A percentile compares a stretch with the other conserved stretches of the same genome.
Conservation (phyloP, 2,888 invertebrate genomes). For the Ephialtes manifestator region DNA sequence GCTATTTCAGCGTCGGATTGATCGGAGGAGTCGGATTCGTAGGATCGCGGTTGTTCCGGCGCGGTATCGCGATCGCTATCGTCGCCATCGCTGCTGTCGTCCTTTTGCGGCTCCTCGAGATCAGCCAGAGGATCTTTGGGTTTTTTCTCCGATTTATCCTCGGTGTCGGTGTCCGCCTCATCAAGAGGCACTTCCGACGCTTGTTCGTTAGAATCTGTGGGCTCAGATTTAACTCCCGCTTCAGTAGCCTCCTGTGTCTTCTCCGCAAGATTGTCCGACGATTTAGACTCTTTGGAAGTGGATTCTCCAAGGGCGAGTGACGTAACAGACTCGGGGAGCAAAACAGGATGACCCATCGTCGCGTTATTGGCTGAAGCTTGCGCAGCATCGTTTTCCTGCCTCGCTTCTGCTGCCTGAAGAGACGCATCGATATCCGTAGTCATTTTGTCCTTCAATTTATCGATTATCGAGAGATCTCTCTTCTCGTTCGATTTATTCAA, state of each 20-base stretch:
- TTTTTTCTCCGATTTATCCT: constrained; percentile 73
- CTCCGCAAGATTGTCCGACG: not conserved
- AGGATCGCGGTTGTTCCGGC: constrained; percentile 56
- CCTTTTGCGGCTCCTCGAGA: constrained; percentile 69
- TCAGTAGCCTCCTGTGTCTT: constrained; percentile 51
- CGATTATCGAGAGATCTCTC: constrained; percentile 81
- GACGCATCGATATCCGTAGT: constrained; percentile 72
- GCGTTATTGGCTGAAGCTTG: not conserved
- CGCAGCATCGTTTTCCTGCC: not conserved
- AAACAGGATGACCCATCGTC: constrained; percentile 5
- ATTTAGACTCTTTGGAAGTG: not conserved
- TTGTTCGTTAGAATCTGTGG: constrained; percentile 1
- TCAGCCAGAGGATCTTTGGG: constrained; percentile 76
- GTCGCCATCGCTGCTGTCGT: constrained; percentile 75
- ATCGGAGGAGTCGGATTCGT: constrained; percentile 81
- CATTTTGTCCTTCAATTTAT: constrained; percentile 83
- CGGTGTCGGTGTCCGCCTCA: constrained; percentile 46
- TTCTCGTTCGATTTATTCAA: constrained; percentile 79
- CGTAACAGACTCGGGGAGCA: constrained; percentile 51
- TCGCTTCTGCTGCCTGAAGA: constrained; percentile 1
- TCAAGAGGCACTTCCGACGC: constrained; percentile 9
- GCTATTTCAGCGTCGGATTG: constrained; percentile 79
- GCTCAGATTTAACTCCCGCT: constrained; percentile 44
- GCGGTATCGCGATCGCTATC: constrained; percentile 74
- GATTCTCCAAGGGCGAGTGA: constrained; percentile 41